Base-by-base conservation (phyloP, 2,797 vertebrate species). In the Meda fulgida region DNA sequence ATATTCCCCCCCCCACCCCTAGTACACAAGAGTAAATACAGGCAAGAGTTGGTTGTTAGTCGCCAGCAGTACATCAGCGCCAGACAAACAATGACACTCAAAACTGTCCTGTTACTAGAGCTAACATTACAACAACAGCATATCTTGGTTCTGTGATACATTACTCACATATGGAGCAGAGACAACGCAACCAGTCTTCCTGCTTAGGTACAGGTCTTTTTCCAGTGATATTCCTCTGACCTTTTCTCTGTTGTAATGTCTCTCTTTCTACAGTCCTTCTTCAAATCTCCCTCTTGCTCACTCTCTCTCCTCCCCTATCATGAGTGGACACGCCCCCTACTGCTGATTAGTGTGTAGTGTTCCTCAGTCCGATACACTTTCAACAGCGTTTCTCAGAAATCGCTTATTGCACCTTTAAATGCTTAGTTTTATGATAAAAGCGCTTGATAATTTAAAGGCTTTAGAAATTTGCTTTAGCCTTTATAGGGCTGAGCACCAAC, bases 341-440 rank as follows among this genome's bases (percentile, higher is more conserved):
- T 8, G 63, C 63, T 8, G 63, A 31, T 18, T 65, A n/a, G 29
- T 31, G 26, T 31, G 60, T 18, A 14, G 29, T 65, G 29, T 4
- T 58, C 23, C 55, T 58, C 10, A 4, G 55, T 10, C 4, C 6
- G 1, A 4, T n/a, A 13, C 26, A 65, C 63, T 65, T 18, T 65
- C 3, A 65, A 31, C 5, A 18, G 60, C 3, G 3, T 31, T 63
- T 65, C 29, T 31, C 63, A 65, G 29, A 65, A 7, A 31, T 65
- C 13, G 1, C 26, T 29, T 63, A 16, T 13, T 63, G 60, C 26
- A 63, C 26, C 14, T 7, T 65, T 65, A 18, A 65, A 65, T 65
- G 26, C 14, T 31, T 18, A 31, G 60, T 31, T 65, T 65, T 65
- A 65, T 65, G 6, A 7, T 65, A 65, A 65, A 84, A 89, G 5